Percentiles rank a stretch among this genome's conserved stretches.
phyloP scores from a whole-genome alignment of 2,113 vertebrate species.

The Elephas maximus region DNA sequence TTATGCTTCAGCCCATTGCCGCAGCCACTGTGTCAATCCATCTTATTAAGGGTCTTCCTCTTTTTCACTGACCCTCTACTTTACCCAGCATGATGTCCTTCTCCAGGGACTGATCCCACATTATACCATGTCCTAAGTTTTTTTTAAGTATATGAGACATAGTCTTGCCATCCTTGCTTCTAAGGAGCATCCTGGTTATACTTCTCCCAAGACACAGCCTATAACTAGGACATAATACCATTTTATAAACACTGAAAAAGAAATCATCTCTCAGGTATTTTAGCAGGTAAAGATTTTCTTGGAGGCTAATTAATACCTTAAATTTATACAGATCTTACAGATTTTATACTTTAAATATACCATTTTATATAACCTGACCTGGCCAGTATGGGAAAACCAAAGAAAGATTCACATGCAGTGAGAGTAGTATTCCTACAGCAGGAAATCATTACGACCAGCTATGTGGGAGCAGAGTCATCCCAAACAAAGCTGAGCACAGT shows the following conservation, averaged over 20 bases:
- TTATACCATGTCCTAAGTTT: too few species aligned
- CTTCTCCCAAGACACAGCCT: too few species aligned
- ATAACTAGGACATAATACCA: background rate
- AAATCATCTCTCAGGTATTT: constrained; percentile 19
- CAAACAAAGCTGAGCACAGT: constrained; percentile 62
- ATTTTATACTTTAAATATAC: constrained; percentile 32
- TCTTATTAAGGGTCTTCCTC: too few species aligned
- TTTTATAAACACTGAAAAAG: constrained; percentile 48
- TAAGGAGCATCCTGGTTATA: too few species aligned
- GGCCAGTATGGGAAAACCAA: background rate
- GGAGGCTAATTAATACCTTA: background rate
- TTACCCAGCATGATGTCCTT: too few species aligned
- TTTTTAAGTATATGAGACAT: too few species aligned
- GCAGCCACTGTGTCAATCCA: too few species aligned
- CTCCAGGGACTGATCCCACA: too few species aligned
- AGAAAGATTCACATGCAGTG: constrained; percentile 9
- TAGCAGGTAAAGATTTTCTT: background rate
- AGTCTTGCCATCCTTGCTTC: too few species aligned
- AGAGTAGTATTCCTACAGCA: constrained; percentile 19
- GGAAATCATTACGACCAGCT: constrained; percentile 70
- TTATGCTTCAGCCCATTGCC: too few species aligned
- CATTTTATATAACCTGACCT: constrained; percentile 8
- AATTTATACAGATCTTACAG: background rate
- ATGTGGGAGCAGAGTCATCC: constrained; percentile 53
- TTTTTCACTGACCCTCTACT: too few species aligned